phyloP scores from a whole-genome alignment of 2,113 vertebrate genomes.

The Grallaria varia region DNA sequence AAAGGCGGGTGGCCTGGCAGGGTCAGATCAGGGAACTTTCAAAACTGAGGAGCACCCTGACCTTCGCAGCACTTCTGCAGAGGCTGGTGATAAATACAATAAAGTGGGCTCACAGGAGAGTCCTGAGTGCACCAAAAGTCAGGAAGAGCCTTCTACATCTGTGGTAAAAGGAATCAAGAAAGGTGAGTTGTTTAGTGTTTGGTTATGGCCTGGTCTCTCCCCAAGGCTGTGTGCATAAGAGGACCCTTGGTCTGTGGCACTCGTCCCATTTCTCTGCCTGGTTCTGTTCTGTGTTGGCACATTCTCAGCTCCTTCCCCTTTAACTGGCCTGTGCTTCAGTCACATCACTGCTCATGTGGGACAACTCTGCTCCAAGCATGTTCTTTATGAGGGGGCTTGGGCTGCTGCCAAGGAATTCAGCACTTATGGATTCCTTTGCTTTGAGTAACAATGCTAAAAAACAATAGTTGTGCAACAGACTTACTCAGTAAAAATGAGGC shows the following conservation, averaged over 20 bases:
- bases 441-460: constrained; percentile 19
- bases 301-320: not conserved
- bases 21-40: not conserved
- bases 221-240: fast-evolving
- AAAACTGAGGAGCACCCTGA: not conserved
- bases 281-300: not conserved
- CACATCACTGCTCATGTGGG: not conserved
- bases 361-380: not conserved
- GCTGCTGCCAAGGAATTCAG: not conserved
- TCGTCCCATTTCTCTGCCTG: fast-evolving
- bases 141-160: constrained; percentile 77
- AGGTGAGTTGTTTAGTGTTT: constrained; percentile 72
- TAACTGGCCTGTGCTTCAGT: not conserved
- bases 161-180: constrained; percentile 73
- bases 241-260: fast-evolving
- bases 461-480: not conserved
- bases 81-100: not conserved
- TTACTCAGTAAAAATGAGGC: not conserved
- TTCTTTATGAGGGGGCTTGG: not conserved
- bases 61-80: not conserved
- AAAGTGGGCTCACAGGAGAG: not conserved
- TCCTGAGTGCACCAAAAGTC: not conserved
- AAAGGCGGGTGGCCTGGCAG: not conserved
- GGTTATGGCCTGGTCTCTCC: not conserved
- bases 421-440: not conserved